These are phyloP conservation scores for Caenorhabditis auriculariae DNA, from an alignment of 2,888 invertebrate genomes.

Conservation along the genomic window DNA sequence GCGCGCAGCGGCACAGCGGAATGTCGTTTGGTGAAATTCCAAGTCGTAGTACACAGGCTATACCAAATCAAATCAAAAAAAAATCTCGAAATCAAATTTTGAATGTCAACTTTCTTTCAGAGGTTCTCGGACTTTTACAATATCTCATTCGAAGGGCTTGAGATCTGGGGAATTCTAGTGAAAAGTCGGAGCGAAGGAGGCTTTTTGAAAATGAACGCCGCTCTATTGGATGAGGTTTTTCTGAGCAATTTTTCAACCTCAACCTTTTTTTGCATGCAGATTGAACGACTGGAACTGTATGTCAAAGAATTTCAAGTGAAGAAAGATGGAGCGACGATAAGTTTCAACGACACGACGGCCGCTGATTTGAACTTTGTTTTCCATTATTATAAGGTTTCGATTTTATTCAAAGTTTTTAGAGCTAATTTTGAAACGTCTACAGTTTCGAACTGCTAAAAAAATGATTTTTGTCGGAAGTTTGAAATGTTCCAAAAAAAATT, in stretches of 20 bases:
- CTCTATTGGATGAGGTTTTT: conserved; percentile 47
- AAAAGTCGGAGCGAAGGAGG: conserved; percentile 29
- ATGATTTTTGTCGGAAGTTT: too few relatives aligned
- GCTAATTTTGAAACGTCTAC: too few relatives aligned
- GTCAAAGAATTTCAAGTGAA: conserved; percentile 35
- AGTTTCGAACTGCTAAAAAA: too few relatives aligned
- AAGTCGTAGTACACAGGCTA: too few relatives aligned
- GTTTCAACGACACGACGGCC: conserved; percentile 31
- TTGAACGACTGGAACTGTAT: conserved; percentile 43
- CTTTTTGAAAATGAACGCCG: conserved; percentile 28
- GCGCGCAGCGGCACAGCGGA: too few relatives aligned
- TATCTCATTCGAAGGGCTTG: conserved; percentile 49
- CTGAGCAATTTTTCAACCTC: neutral
- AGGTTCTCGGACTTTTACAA: conserved; percentile 56
- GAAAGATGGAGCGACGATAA: conserved; percentile 19
- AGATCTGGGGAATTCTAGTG: conserved; percentile 53
- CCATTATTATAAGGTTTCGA: conserved; percentile 31
- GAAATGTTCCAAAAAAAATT: too few relatives aligned
- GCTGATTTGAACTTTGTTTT: conserved; percentile 43
- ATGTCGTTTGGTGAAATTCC: too few relatives aligned
- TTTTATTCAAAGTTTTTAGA: neutral
- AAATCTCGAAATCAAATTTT: conserved; percentile 8
- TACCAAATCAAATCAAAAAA: too few relatives aligned
- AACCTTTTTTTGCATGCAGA: conserved; percentile 14
- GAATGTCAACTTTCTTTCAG: conserved; percentile 23